These are phyloP conservation scores for Apogon talboti DNA, from an alignment of 2,797 vertebrate genomes.

Conservation along the genomic window DNA sequence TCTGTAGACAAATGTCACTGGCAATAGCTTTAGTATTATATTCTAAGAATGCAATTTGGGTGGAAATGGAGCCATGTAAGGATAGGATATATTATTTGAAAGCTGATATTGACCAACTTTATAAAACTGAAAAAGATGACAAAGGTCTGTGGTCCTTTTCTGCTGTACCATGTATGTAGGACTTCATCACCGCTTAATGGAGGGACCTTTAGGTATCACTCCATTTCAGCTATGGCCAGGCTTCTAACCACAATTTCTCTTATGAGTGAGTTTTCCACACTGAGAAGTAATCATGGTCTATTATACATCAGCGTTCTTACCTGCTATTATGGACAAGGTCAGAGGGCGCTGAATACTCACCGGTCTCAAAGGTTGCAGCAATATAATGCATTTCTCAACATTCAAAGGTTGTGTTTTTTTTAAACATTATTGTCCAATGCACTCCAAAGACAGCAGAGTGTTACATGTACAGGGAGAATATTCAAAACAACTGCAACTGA, in stretches of 20 bases:
- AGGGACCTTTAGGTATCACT: conserved; percentile 72
- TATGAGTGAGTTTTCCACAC: conserved; percentile 66
- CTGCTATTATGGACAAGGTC: conserved; percentile 71
- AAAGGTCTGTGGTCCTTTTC: conserved; percentile 27
- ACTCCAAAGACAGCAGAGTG: no score
- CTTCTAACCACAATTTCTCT: conserved; percentile 53
- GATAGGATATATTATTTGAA: conserved; percentile 9
- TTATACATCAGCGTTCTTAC: conserved; percentile 71
- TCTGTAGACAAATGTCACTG: conserved; percentile 39
- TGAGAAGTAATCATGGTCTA: conserved; percentile 72
- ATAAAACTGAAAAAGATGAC: conserved; percentile 27
- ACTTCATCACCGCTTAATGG: conserved; percentile 58
- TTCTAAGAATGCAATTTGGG: conserved; percentile 32
- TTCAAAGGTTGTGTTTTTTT: conserved; percentile 23
- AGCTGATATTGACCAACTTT: conserved; percentile 22
- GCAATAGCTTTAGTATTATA: no score
- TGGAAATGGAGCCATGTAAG: conserved; percentile 7
- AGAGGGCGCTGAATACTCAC: conserved; percentile 58
- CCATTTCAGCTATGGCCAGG: conserved; percentile 46
- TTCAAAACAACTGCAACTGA: no score
- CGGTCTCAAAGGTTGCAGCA: conserved; percentile 49
- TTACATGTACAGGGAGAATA: no score
- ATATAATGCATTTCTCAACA: conserved; percentile 54
- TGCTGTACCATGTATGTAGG: conserved; percentile 37
- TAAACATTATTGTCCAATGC: no score